phyloP scores from a whole-genome alignment of 1,140 invertebrate genomes.

The Doryteuthis pealeii region DNA sequence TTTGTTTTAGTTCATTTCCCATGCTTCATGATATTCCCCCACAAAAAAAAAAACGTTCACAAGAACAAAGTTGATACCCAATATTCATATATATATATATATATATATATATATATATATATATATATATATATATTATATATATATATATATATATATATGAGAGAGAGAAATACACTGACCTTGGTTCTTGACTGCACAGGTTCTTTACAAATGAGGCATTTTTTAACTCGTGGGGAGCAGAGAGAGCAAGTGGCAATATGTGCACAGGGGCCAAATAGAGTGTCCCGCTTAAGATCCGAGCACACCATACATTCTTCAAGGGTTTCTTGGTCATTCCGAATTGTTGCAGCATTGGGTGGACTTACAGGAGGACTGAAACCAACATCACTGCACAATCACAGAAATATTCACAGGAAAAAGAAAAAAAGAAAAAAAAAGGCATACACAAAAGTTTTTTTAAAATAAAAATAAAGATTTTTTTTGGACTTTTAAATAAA shows the following conservation, averaged over 20 bases:
- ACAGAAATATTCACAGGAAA: conserved; percentile 7
- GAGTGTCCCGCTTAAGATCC: conserved; percentile 82
- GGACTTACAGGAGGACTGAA: conserved; percentile 46
- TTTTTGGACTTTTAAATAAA: too few relatives aligned
- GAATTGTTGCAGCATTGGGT: conserved; percentile 49
- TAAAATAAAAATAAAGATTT: not conserved
- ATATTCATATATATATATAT: too few relatives aligned
- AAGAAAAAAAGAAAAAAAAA: not conserved
- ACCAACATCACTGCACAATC: not conserved
- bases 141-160: too few relatives aligned
- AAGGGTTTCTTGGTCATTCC: conserved; percentile 63
- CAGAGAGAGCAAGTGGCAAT: conserved; percentile 89
- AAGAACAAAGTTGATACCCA: too few relatives aligned
- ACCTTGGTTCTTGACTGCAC: conserved; percentile 77
- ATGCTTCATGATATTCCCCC: too few relatives aligned
- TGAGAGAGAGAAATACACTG: conserved; percentile 18
- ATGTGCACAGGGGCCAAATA: conserved; percentile 81
- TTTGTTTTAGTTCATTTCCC: too few relatives aligned
- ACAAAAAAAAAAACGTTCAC: too few relatives aligned
- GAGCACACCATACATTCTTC: conserved; percentile 97
- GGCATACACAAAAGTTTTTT: not conserved
- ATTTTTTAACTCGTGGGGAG: conserved; percentile 91
- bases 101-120: too few relatives aligned
- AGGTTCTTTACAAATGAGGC: conserved; percentile 85
- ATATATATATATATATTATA: too few relatives aligned